These are phyloP conservation scores for Colaptes auratus DNA, from an alignment of 2,113 vertebrate species.

Conservation along the genomic window DNA sequence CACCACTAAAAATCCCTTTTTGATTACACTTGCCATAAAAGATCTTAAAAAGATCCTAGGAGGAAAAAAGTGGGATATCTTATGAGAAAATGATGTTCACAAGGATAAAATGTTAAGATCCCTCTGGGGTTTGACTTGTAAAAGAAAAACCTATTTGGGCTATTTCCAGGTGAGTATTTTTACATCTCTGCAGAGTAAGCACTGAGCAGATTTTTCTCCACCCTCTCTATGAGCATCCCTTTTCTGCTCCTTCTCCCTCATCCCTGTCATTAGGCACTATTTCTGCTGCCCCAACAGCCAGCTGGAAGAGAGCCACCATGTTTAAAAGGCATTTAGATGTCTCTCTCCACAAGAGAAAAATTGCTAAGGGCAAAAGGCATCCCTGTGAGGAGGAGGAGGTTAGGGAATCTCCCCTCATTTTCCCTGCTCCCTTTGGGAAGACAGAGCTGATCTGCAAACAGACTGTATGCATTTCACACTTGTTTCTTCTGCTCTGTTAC, in stretches of 20 bases:
- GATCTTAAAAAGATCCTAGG: background rate
- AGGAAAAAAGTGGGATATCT: background rate
- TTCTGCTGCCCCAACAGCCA: rapidly evolving
- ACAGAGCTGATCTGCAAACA: background rate
- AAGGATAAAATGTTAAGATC: background rate
- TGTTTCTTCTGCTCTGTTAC: background rate
- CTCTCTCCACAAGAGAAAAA: background rate
- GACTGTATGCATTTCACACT: background rate
- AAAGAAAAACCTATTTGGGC: background rate
- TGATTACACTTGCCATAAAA: background rate
- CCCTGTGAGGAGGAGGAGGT: background rate
- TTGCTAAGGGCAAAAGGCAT: background rate
- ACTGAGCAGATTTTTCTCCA: background rate
- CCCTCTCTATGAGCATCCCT: background rate
- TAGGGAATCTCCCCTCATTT: background rate
- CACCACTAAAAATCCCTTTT: background rate
- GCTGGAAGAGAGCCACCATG: background rate
- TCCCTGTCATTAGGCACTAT: background rate
- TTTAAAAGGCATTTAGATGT: background rate
- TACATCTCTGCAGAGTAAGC: background rate
- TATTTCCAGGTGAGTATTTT: background rate
- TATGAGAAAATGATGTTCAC: background rate
- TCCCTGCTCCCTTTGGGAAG: background rate
- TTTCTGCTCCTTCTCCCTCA: background rate
- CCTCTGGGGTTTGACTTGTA: background rate